Evolutionary conservation across 2,888 invertebrate genomes (phyloP), one percentile per base, ranked within the genome.

Genomic region (Panzeria rudis): DNA sequence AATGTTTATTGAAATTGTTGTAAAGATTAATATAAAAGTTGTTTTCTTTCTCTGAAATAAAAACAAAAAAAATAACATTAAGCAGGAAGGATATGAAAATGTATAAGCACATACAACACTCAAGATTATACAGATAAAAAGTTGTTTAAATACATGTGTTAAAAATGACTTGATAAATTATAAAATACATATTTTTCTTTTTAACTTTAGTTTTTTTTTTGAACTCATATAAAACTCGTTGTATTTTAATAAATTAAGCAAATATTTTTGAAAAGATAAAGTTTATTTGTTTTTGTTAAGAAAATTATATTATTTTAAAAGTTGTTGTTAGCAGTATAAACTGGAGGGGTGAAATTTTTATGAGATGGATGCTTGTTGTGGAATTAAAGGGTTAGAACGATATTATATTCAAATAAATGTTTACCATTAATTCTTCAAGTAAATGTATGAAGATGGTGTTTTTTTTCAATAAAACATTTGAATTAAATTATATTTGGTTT

Each of bases 1-100:
- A 83, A 85, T 84, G 80, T 86, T 83, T 83, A 87, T 83, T 87
- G 77, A 83, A 83, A 87, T 84, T 86, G 75, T 81, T 84, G 56
- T 15, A 61, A 69, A 81, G 83, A 80, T 86, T 80, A 76, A 79
- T 78, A 38, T 32, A 72, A 76, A 76, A 50, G 41, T 61, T 50
- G 13, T n/a, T 32, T 47, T 47, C 0, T 47, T 47, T 17, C 3
- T 20, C 9, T 44, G 56, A 23, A 9, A 7, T 17, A n/a, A 32
- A 72, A 66, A 80, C n/a, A 66, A 29, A 71, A 17, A 68, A 41
- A 73, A 47, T 9, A 59, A 20, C 13, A 77, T 62, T 41, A 17
- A 75, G 52, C 38, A 25, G 54, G 7, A 72, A 71, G 76, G 54
- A 68, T 59, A 25, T 66, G n/a, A 25, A 62, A 61, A 32, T 38